These are phyloP conservation scores for Latrodectus hesperus DNA, from an alignment of 2,888 invertebrate genomes.

Conservation along the genomic window DNA sequence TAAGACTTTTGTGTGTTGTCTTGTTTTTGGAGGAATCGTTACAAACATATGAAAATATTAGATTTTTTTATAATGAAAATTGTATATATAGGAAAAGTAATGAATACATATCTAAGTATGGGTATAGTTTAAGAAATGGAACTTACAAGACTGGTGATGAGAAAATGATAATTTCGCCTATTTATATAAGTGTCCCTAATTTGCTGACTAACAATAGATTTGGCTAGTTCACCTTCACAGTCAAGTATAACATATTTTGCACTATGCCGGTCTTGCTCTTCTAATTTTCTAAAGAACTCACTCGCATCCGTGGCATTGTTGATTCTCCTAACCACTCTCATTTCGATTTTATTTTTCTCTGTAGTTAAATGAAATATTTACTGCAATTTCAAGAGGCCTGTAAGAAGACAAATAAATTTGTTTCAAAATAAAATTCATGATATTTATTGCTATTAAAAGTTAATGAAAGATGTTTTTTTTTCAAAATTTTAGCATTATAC, in stretches of 20 bases:
- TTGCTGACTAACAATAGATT: constrained; percentile 90
- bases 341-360: constrained; percentile 88
- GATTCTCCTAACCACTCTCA: constrained; percentile 84
- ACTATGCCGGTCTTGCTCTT: constrained; percentile 76
- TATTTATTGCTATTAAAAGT: no score
- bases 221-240: constrained; percentile 91
- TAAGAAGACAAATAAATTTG: neutral
- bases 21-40: no score
- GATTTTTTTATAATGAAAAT: neutral
- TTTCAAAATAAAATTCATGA: no score
- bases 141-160: constrained; percentile 85
- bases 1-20: no score
- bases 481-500: no score
- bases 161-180: constrained; percentile 92
- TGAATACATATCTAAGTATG: no score
- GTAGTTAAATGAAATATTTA: constrained; percentile 93
- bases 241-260: constrained; percentile 78
- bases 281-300: constrained; percentile 87
- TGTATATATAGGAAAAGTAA: neutral
- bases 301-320: constrained; percentile 90
- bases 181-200: constrained; percentile 90
- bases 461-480: no score
- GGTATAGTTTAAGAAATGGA: neutral
- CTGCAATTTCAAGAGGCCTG: constrained; percentile 91
- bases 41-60: neutral